phyloP scores from a whole-genome alignment of 2,888 invertebrate species.

The Trimorus sp. region DNA sequence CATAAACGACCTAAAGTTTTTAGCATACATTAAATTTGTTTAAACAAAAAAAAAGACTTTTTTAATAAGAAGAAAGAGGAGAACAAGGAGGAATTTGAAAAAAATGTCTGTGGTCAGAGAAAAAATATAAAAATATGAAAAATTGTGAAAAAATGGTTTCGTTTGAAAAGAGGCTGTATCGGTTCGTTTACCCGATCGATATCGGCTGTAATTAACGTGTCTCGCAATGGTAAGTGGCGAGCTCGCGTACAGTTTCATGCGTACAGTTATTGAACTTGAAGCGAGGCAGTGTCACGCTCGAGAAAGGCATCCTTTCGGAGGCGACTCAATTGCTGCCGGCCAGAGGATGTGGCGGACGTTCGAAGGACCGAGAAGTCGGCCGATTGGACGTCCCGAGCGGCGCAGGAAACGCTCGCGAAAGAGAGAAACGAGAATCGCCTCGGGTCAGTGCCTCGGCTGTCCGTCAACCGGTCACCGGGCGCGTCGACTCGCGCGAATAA shows the following conservation, averaged over 20 bases:
- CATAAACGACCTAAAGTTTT: too few species aligned
- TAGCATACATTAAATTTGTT: too few species aligned
- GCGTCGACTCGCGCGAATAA: slow-evolving; percentile 70
- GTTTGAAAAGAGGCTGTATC: too few species aligned
- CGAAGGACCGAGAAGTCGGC: slow-evolving; percentile 42
- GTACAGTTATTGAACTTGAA: slow-evolving; percentile 63
- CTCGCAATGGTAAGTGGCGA: slow-evolving; percentile 31
- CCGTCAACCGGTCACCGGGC: slow-evolving; percentile 72
- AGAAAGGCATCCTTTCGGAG: slow-evolving; percentile 60
- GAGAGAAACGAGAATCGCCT: slow-evolving; percentile 69
- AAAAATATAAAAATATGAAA: too few species aligned
- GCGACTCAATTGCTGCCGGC: slow-evolving; percentile 67
- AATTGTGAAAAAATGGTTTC: too few species aligned
- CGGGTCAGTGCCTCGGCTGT: slow-evolving; percentile 73
- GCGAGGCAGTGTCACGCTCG: slow-evolving; percentile 63
- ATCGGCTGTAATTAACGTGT: slow-evolving; percentile 50
- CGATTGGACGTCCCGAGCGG: slow-evolving; percentile 60
- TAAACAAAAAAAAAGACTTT: too few species aligned
- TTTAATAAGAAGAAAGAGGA: too few species aligned
- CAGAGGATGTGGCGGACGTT: slow-evolving; percentile 55
- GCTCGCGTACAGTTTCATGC: slow-evolving; percentile 28
- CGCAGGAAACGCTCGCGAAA: slow-evolving; percentile 67
- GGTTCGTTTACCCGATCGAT: too few species aligned
- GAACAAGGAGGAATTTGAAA: too few species aligned
- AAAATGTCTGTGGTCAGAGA: too few species aligned